Conservation (phyloP, 2,113 vertebrate genomes). For the Neopipo cinnamomea region DNA sequence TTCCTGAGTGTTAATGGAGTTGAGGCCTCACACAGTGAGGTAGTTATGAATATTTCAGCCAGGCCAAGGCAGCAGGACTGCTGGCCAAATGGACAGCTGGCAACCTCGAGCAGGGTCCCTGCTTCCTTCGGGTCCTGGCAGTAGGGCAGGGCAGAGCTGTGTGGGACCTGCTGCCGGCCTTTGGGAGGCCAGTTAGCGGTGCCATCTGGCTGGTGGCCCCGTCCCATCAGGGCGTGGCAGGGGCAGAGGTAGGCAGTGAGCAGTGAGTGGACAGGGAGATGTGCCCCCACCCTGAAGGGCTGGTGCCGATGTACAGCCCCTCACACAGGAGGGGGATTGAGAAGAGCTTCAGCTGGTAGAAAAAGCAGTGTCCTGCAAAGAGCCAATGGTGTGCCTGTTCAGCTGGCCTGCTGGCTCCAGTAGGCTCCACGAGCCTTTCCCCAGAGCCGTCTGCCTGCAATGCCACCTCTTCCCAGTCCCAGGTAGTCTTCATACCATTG, state of each 20-base stretch:
- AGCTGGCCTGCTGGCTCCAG: neutral
- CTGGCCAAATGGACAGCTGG: neutral
- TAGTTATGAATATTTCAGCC: conserved; percentile 52
- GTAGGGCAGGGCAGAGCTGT: neutral
- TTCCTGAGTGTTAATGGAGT: conserved; percentile 43
- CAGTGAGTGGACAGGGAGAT: neutral
- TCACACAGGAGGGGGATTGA: neutral
- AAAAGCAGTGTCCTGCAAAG: neutral
- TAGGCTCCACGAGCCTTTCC: neutral
- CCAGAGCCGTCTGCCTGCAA: neutral
- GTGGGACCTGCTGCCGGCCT: neutral
- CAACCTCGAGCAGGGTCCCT: neutral
- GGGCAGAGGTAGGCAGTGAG: neutral
- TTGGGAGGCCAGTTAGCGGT: neutral
- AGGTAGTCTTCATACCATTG: neutral
- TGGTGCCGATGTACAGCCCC: neutral
- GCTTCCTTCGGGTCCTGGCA: neutral
- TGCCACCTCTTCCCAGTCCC: neutral
- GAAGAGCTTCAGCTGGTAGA: neutral
- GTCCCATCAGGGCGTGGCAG: neutral
- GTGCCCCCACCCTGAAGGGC: neutral
- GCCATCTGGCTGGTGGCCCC: neutral
- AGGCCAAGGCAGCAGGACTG: neutral
- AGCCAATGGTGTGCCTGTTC: neutral
- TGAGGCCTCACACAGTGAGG: neutral